Base-by-base conservation (phyloP, 2,888 invertebrate species). In the Acleris emargana region DNA sequence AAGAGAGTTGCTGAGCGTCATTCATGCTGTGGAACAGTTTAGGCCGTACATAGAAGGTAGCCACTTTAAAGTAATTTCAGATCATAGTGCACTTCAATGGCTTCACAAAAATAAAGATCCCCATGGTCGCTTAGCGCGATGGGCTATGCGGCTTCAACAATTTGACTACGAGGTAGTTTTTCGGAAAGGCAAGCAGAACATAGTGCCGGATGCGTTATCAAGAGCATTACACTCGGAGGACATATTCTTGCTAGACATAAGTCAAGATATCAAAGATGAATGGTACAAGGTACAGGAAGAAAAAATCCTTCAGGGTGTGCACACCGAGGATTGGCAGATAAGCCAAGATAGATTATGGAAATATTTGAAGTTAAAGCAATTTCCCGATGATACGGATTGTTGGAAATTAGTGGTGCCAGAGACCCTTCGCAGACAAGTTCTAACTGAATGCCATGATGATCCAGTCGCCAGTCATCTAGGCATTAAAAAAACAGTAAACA, bases 341-440 rank as follows among this genome's bases (percentile, higher is more conserved):
- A 61, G 18, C 7, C 58, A 49, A n/a, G 62, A 47, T 0, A 47
- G 18, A 11, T 18, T 68, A 45, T 68, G 63, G 62, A 68, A 66
- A 58, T 58, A 57, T 11, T 28, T 69, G 1, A 60, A 49, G 13
- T 25, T 68, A 3, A 63, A 67, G 16, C 64, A 68, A 28, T 70
- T 67, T n/a, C 68, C 69, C 5, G 55, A 67, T 18, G 64, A 67
- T n/a, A 55, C 55, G 1, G n/a, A 61, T 18, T 17, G 13, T 13
- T 70, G 70, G 68, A 70, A 68, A 18, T 7, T 68, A 2, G 64
- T 58, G 0, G 32, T 70, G 0, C 67, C 64, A 6, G 61, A 67
- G 20, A 45, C 13, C 3, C n/a, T 67, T 1, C 32, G 63, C n/a
- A 3, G 5, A 3, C 28, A 55, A 1, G 53, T 68, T 1, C 22